phyloP scores from a whole-genome alignment of 2,797 vertebrate genomes.

The Sebastes diploproa region DNA sequence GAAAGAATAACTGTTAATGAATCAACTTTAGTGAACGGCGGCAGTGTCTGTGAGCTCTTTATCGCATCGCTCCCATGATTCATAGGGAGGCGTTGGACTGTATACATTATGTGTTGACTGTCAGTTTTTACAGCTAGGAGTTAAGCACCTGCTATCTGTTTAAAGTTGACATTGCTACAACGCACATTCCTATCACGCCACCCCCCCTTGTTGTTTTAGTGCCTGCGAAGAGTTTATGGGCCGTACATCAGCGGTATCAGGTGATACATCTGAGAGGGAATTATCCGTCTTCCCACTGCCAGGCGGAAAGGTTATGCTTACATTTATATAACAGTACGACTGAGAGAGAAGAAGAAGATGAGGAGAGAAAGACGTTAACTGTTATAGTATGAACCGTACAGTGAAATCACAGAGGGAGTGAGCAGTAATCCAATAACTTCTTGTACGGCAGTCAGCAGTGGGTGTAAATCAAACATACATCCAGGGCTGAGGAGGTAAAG shows the following conservation, averaged over 20 bases:
- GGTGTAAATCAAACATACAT: neutral
- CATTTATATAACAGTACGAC: neutral
- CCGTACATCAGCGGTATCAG: conserved; percentile 38
- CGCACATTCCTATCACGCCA: conserved; percentile 13
- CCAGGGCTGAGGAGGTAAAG: neutral
- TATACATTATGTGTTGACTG: conserved; percentile 16
- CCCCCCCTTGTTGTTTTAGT: conserved; percentile 30
- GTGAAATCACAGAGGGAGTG: conserved; percentile 19
- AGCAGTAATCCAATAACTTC: conserved; percentile 54
- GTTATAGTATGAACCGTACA: neutral
- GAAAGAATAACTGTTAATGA: neutral
- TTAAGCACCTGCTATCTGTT: conserved; percentile 49
- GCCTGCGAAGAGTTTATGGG: conserved; percentile 44
- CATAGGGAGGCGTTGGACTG: neutral
- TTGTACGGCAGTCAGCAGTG: conserved; percentile 3
- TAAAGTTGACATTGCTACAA: conserved; percentile 8
- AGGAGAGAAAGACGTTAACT: neutral
- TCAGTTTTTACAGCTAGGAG: conserved; percentile 56
- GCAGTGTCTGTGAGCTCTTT: neutral
- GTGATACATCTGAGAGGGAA: conserved; percentile 11
- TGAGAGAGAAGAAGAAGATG: neutral
- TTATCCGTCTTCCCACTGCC: conserved; percentile 14
- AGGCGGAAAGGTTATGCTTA: neutral
- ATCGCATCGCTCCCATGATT: conserved; percentile 20
- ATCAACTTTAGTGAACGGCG: too few species aligned